A percentile compares a stretch with the other conserved stretches of the same genome.
Evolutionary conservation across 1,140 invertebrate species (phyloP).

Genomic region (Caerostris darwini): DNA sequence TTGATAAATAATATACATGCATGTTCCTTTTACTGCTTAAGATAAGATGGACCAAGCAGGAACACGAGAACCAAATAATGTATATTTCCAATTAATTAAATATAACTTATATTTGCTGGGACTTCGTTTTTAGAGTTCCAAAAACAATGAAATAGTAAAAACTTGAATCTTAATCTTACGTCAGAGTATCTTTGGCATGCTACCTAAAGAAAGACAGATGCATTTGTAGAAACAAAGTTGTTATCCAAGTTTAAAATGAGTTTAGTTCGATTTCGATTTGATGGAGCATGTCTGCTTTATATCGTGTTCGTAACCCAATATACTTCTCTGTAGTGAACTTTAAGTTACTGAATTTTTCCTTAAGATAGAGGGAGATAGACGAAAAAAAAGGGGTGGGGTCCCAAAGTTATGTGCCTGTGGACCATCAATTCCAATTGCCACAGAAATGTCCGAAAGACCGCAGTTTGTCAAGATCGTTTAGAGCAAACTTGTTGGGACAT

Average conservation of each 20-base stretch:
- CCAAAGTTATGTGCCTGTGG: neutral
- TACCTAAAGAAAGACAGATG: neutral
- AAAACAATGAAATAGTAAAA: no score
- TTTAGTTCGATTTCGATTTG: neutral
- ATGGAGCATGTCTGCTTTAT: neutral
- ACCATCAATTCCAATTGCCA: constrained; percentile 3
- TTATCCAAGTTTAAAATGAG: neutral
- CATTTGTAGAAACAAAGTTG: neutral
- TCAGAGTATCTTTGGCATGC: no score
- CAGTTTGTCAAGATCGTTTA: constrained; percentile 1
- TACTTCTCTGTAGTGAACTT: neutral
- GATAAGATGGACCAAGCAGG: no score
- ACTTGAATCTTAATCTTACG: no score
- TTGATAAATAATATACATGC: no score
- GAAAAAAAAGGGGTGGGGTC: neutral
- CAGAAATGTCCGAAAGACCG: neutral
- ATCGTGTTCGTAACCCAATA: neutral
- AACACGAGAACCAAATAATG: no score
- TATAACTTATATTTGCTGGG: no score
- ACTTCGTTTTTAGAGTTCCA: no score
- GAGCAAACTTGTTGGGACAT: constrained; percentile 16
- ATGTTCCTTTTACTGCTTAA: no score
- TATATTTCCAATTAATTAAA: no score
- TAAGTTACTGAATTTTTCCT: neutral
- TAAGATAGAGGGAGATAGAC: neutral